Conservation (phyloP, 2,888 invertebrate species). For the Synergus itoensis region DNA sequence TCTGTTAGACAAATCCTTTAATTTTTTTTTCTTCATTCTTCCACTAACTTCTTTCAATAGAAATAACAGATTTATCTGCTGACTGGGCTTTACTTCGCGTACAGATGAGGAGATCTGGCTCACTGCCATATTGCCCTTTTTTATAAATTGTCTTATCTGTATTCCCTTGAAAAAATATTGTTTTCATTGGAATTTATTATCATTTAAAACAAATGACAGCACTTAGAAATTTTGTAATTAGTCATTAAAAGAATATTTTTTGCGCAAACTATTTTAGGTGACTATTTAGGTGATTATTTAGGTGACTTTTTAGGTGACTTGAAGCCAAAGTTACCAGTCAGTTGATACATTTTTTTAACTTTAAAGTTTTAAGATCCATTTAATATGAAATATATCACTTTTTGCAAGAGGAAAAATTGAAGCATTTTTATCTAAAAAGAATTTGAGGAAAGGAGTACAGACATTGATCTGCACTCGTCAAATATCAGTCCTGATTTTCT, state of each 20-base stretch:
- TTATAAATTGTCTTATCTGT: conserved; percentile 26
- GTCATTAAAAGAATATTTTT: too few relatives aligned
- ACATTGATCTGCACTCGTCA: neutral
- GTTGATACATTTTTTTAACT: neutral
- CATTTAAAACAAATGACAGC: too few relatives aligned
- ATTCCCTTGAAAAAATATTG: neutral
- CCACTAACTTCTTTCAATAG: neutral
- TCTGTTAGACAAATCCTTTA: neutral
- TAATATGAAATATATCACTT: neutral
- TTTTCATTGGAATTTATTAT: neutral
- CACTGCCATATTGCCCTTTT: conserved; percentile 58
- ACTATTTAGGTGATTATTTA: neutral
- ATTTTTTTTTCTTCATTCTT: neutral
- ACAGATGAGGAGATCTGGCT: conserved; percentile 53
- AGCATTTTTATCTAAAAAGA: neutral
- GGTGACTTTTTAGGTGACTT: neutral
- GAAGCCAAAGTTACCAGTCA: neutral
- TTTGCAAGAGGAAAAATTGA: neutral
- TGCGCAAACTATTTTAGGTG: neutral
- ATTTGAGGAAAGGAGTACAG: neutral
- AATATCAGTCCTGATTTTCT: conserved; percentile 26
- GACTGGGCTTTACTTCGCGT: conserved; percentile 17
- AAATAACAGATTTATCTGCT: conserved; percentile 40
- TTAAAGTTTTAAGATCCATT: neutral
- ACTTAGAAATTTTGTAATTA: too few relatives aligned